A percentile compares a stretch with the other conserved stretches of the same genome.
These are phyloP conservation scores for Oscheius sp. DNA, from an alignment of 2,888 invertebrate species.

Conservation along the genomic window DNA sequence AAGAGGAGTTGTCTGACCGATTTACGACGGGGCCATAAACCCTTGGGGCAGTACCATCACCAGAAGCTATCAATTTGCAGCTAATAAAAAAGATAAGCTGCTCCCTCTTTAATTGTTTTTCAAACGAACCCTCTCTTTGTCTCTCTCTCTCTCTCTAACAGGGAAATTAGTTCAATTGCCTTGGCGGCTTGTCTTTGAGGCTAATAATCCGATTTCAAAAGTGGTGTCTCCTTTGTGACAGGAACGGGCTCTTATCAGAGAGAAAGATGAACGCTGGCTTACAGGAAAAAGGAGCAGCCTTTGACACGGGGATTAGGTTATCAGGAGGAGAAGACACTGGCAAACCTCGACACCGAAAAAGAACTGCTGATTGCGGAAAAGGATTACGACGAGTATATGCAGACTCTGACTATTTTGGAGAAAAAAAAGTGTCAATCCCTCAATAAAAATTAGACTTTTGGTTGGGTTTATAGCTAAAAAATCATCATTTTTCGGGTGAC, in stretches of 20 bases:
- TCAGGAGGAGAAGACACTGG: conserved; percentile 4
- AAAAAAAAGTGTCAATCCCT: no score
- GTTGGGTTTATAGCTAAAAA: no score
- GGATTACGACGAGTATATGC: no score
- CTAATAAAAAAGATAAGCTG: conserved; percentile 25
- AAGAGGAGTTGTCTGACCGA: conserved; percentile 8
- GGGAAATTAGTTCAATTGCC: no score
- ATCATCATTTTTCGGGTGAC: no score
- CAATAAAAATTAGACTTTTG: no score
- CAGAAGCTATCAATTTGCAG: conserved; percentile 26
- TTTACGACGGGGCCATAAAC: conserved; percentile 27
- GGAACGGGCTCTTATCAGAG: background rate
- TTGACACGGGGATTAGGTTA: conserved; percentile 28
- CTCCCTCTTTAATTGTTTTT: background rate
- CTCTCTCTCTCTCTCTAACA: background rate
- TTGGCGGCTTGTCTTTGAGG: no score
- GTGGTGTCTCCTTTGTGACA: no score
- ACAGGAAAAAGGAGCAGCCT: conserved; percentile 24
- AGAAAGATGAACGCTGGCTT: background rate
- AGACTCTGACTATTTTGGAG: no score
- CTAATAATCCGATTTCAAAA: no score
- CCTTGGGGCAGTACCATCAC: background rate
- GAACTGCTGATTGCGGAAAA: no score
- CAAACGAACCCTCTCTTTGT: background rate
- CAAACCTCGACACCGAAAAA: background rate